A percentile compares a stretch with the other conserved stretches of the same genome.
Evolutionary conservation across 2,113 vertebrate genomes (phyloP).

Genomic region (Sylvicapra grimmia): DNA sequence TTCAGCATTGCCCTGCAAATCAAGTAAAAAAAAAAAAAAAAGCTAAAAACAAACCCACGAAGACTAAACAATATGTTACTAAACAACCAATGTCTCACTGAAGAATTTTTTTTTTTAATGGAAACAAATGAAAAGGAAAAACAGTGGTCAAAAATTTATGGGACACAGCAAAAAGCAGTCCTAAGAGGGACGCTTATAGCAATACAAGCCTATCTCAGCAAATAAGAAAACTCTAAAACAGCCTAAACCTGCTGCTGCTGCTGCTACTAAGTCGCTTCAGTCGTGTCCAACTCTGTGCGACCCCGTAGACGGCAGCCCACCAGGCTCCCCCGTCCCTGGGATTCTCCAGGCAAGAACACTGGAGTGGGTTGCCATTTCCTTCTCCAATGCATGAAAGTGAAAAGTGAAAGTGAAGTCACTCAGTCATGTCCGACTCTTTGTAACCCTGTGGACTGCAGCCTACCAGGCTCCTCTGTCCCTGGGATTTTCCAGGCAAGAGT

Average conservation of each 20-base stretch:
- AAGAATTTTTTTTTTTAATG: not conserved
- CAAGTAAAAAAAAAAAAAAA: not conserved
- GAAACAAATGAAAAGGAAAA: not conserved
- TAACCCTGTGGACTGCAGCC: no score
- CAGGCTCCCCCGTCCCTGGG: no score
- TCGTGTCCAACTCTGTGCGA: no score
- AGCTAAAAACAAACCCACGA: not conserved
- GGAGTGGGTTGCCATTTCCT: no score
- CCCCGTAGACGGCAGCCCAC: no score
- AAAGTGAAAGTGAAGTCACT: no score
- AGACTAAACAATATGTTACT: no score
- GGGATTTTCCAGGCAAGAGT: no score
- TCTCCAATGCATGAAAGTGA: no score
- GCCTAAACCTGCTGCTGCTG: not conserved
- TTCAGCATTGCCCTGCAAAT: not conserved
- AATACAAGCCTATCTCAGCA: not conserved
- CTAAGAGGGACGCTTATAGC: not conserved
- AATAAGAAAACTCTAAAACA: not conserved
- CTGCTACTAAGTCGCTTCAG: no score
- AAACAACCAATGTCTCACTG: not conserved
- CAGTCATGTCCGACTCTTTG: accelerated
- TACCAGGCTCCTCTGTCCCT: no score
- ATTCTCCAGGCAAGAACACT: no score
- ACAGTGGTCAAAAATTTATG: not conserved
- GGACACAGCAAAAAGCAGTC: not conserved